Evolutionary conservation across 2,113 vertebrate genomes (phyloP).

Genomic region (Hemiscyllium ocellatum): DNA sequence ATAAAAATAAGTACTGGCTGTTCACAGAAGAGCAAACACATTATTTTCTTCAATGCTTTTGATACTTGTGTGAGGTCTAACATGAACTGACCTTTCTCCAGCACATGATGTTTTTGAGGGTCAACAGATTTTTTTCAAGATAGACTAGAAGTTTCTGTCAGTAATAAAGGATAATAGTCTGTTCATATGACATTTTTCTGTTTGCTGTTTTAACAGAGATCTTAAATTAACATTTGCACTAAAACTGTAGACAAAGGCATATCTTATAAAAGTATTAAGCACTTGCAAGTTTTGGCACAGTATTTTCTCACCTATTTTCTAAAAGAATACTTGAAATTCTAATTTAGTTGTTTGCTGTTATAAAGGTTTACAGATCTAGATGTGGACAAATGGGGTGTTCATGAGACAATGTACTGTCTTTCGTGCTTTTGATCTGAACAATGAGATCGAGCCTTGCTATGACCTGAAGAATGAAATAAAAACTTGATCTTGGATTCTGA

Average conservation of each 20-base stretch:
- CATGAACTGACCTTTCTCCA: not conserved
- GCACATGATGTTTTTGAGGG: not conserved
- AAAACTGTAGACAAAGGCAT: not conserved
- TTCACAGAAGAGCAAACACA: not conserved
- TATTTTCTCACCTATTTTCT: not conserved
- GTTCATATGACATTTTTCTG: not conserved
- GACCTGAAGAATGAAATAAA: not conserved
- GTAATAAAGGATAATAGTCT: not conserved
- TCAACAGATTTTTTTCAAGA: conserved; percentile 1
- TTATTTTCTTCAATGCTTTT: not conserved
- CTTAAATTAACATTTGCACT: not conserved
- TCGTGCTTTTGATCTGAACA: not conserved
- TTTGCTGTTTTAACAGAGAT: conserved; percentile 5
- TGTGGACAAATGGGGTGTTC: not conserved
- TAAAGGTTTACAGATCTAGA: not conserved
- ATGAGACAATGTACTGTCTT: not conserved
- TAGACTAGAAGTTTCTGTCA: not conserved
- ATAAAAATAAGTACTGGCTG: not conserved
- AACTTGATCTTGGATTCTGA: not conserved
- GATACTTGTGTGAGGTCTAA: not conserved
- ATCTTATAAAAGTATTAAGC: not conserved
- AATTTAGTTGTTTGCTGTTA: not conserved
- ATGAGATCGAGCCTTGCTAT: not conserved
- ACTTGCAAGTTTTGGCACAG: not conserved
- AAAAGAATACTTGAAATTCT: not conserved